A percentile compares a stretch with the other conserved stretches of the same genome.
Evolutionary conservation across 1,140 invertebrate species (phyloP).

Genomic region (Zaprionus taronus): DNA sequence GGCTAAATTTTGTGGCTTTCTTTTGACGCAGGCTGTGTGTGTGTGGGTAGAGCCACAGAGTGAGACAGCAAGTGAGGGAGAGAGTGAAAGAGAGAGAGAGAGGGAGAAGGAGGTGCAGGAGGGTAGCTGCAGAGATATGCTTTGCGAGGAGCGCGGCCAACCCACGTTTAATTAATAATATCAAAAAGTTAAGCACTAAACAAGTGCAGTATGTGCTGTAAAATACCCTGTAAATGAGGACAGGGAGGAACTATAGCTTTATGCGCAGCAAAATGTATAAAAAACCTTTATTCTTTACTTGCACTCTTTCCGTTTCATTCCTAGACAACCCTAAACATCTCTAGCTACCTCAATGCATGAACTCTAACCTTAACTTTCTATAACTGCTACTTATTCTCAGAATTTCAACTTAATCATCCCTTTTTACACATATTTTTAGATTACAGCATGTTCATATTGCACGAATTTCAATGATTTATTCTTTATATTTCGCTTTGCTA

Average conservation of each 20-base stretch:
- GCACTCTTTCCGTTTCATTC: background rate
- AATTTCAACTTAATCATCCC: background rate
- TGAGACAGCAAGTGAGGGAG: constrained; percentile 4
- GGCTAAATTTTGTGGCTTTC: constrained; percentile 70
- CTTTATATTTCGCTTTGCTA: too few relatives aligned
- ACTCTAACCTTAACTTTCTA: too few relatives aligned
- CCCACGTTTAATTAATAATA: constrained; percentile 52
- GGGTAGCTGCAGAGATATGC: background rate
- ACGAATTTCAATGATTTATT: too few relatives aligned
- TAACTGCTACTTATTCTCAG: background rate
- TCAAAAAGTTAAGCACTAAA: constrained; percentile 4
- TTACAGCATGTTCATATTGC: constrained; percentile 17
- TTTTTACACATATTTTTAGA: background rate
- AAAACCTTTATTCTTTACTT: background rate
- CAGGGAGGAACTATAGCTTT: background rate
- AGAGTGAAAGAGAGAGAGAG: constrained; percentile 1
- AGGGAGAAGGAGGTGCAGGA: background rate
- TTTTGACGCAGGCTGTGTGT: constrained; percentile 53
- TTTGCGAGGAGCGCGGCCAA: background rate
- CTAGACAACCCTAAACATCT: too few relatives aligned
- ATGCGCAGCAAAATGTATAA: background rate
- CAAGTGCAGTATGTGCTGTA: too few relatives aligned
- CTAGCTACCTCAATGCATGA: too few relatives aligned
- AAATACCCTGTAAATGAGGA: constrained; percentile 12
- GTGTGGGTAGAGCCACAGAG: constrained; percentile 45